Evolutionary conservation across 30 jellyfish, hydroid and myxozoan species (phyloP), one percentile per base, ranked within the genome.

Genomic region (Turritopsis rubra): DNA sequence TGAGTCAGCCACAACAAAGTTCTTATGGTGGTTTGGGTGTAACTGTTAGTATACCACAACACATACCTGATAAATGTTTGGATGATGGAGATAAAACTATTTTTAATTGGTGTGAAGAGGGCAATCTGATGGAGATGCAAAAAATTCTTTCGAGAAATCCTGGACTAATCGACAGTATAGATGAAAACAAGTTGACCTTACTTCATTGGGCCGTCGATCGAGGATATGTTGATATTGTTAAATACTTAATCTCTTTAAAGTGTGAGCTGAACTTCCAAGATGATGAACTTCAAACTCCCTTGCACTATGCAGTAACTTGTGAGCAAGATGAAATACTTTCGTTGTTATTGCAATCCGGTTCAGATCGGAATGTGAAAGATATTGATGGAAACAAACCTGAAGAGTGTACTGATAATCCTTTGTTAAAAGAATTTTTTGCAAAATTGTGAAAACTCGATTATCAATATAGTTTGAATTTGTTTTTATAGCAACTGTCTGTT

Each of bases 151-250:
- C 52, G 24, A 65, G 22, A 21, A 41, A 79, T 29, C 76, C 71
- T 1, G 25, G 26, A 8, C 52, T 72, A 8, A n/a, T 88, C 5
- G 41, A 92, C 71, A 18, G 73, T 9, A 79, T 23, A 65, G 98
- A 93, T 81, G 96, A 88, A 3, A 86, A 85, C 65, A 88, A 90
- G 3, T 54, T 93, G 87, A 83, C 95, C 13, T 28, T 85, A 27
- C 84, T 93, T 25, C 98, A 93, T 75, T 93, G 98, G 98, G 96
- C 97, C 52, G 91, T 90, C 72, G 98, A 93, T 83, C 84, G 98
- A 29, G 98, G 98, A 8, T 89, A 93, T 52, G 20, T 28, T 5
- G 90, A 82, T 1, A 82, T 93, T 31, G 96, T 93, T 5, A 54
- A 79, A 25, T 73, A 78, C 52, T 82, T 93, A 28, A 53, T 88